Percentiles rank a stretch among this genome's conserved stretches.
Evolutionary conservation across 2,797 vertebrate genomes (phyloP).

Genomic region (Gobionotothen gibberifrons): DNA sequence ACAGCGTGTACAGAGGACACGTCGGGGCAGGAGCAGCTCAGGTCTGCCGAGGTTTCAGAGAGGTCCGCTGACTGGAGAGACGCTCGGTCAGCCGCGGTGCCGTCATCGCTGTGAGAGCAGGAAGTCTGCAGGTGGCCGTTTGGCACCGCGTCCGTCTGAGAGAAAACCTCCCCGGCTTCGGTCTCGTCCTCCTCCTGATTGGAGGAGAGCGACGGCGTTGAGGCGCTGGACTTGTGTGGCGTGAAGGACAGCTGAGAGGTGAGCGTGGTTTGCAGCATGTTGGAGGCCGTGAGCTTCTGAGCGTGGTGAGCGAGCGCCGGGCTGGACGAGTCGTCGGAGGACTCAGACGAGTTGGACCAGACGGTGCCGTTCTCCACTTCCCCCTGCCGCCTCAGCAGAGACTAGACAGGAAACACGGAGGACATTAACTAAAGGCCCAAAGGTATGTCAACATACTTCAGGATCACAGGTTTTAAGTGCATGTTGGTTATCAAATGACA

Average conservation of each 20-base stretch:
- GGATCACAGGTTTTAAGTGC: background rate
- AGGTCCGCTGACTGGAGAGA: conserved; percentile 70
- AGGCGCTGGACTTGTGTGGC: conserved; percentile 83
- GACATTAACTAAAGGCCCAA: background rate
- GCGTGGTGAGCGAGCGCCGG: conserved; percentile 86
- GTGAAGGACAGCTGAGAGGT: conserved; percentile 90
- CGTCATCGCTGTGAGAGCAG: conserved; percentile 88
- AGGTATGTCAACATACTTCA: background rate
- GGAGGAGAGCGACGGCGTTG: conserved; percentile 78
- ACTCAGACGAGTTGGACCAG: conserved; percentile 98
- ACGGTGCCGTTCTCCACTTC: conserved; percentile 96
- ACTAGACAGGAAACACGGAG: conserved; percentile 77
- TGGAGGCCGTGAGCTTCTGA: conserved; percentile 88
- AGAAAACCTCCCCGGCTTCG: conserved; percentile 69
- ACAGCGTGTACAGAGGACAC: conserved; percentile 38
- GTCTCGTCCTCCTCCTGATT: conserved; percentile 82
- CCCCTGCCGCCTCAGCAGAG: conserved; percentile 94
- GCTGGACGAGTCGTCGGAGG: conserved; percentile 97
- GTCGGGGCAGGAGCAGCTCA: conserved; percentile 63
- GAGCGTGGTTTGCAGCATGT: conserved; percentile 86
- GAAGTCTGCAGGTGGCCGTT: conserved; percentile 90
- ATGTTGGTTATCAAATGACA: conserved; percentile 1
- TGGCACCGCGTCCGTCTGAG: conserved; percentile 73
- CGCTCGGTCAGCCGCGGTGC: conserved; percentile 67
- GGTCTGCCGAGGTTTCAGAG: conserved; percentile 58